Evolutionary conservation across 2,797 vertebrate species (phyloP).

Genomic region (Macropodus opercularis): DNA sequence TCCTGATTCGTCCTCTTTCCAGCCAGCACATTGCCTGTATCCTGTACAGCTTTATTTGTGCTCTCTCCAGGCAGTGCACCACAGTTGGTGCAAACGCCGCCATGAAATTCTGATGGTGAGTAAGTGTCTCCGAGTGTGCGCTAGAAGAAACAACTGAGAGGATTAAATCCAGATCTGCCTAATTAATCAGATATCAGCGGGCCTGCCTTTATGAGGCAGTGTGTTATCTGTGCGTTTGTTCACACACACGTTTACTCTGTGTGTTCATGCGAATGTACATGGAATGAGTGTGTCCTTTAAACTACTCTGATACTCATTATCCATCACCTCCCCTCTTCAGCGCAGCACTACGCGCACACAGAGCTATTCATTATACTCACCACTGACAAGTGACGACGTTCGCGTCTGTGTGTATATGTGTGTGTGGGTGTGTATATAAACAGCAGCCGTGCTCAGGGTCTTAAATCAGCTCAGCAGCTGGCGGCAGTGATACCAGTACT

Average conservation of each 20-base stretch:
- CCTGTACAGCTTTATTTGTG: slow-evolving; percentile 49
- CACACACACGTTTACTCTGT: slow-evolving; percentile 23
- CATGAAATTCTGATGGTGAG: slow-evolving; percentile 43
- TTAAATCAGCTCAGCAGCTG: slow-evolving; percentile 65
- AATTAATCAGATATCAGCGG: slow-evolving; percentile 78
- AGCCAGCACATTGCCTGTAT: slow-evolving; percentile 51
- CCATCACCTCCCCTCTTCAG: slow-evolving; percentile 71
- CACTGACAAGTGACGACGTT: slow-evolving; percentile 62
- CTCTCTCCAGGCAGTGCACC: slow-evolving; percentile 43
- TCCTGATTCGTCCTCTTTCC: slow-evolving; percentile 54
- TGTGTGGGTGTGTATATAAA: slow-evolving; percentile 58
- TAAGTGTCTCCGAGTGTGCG: slow-evolving; percentile 32
- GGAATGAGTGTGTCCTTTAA: slow-evolving; percentile 62
- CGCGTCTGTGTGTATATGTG: slow-evolving; percentile 31
- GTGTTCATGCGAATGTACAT: slow-evolving; percentile 33
- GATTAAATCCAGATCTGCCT: slow-evolving; percentile 74
- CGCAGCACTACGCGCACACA: slow-evolving; percentile 55
- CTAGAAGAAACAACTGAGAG: slow-evolving; percentile 56
- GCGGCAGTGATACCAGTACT: slow-evolving; percentile 56
- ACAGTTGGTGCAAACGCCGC: slow-evolving; percentile 36
- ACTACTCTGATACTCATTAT: slow-evolving; percentile 71
- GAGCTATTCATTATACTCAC: slow-evolving; percentile 71
- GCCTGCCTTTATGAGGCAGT: slow-evolving; percentile 55
- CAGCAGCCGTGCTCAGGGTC: slow-evolving; percentile 58
- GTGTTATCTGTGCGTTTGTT: slow-evolving; percentile 46